A percentile compares a stretch with the other conserved stretches of the same genome.
Conservation (phyloP, 2,888 invertebrate species). For the Ommatoiulus sabulosus region DNA sequence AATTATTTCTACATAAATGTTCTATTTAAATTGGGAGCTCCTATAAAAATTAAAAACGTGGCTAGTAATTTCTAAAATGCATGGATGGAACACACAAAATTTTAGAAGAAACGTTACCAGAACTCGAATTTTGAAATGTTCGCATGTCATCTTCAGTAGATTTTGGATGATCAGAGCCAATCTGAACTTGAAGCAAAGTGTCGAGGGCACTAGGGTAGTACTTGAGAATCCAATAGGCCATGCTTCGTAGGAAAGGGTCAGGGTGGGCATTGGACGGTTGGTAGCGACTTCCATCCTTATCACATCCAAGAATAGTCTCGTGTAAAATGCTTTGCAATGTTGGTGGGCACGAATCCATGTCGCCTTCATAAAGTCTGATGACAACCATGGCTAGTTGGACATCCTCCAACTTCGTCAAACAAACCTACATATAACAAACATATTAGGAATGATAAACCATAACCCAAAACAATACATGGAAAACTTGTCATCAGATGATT, state of each 20-base stretch:
- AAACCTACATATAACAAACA: conserved; percentile 72
- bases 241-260: conserved; percentile 97
- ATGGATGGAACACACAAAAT: too few relatives aligned
- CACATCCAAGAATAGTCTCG: conserved; percentile 75
- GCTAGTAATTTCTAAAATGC: too few relatives aligned
- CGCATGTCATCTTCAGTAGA: conserved; percentile 61
- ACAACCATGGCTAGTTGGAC: conserved; percentile 96
- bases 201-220: conserved; percentile 89
- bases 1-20: too few relatives aligned
- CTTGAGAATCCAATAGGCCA: conserved; percentile 96
- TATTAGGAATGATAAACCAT: background rate
- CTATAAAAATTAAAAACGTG: too few relatives aligned
- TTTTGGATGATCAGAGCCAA: conserved; percentile 73
- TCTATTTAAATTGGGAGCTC: too few relatives aligned
- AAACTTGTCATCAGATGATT: conserved; percentile 48
- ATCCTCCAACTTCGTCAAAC: conserved; percentile 91
- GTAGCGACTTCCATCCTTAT: conserved; percentile 76
- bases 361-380: conserved; percentile 86
- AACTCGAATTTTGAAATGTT: conserved; percentile 47
- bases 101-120: too few relatives aligned
- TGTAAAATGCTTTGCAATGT: conserved; percentile 81
- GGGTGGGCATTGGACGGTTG: conserved; percentile 83
- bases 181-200: conserved; percentile 83
- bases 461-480: conserved; percentile 10
- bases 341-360: conserved; percentile 75